These are phyloP conservation scores for Hypolimnas misippus DNA, from an alignment of 2,888 invertebrate genomes.

Conservation along the genomic window DNA sequence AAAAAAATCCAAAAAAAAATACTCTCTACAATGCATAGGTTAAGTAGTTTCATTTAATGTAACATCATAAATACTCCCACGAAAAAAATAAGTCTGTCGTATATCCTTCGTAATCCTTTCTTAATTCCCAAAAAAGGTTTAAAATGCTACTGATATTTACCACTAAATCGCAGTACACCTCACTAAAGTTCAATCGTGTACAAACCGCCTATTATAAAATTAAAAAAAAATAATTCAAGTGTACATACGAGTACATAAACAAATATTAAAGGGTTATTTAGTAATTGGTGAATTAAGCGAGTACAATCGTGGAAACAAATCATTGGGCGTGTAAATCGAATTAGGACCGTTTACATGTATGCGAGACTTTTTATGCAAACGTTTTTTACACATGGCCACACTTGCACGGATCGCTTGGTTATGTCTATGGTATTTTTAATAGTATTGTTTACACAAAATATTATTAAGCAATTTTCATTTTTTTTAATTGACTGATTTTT, in stretches of 20 bases:
- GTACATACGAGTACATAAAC: slow-evolving; percentile 69
- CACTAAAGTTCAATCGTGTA: slow-evolving; percentile 57
- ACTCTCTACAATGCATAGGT: too few species aligned
- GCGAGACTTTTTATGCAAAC: slow-evolving; percentile 57
- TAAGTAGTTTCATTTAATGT: neutral
- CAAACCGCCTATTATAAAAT: slow-evolving; percentile 65
- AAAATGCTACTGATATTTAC: slow-evolving; percentile 24
- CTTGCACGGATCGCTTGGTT: slow-evolving; percentile 52
- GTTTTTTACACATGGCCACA: slow-evolving; percentile 76
- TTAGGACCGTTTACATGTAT: slow-evolving; percentile 77
- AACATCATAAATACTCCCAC: neutral
- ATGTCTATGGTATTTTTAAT: slow-evolving; percentile 26
- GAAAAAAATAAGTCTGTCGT: neutral
- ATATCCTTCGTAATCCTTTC: slow-evolving; percentile 2
- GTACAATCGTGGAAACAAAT: slow-evolving; percentile 74
- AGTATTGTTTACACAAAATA: slow-evolving; percentile 33
- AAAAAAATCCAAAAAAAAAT: too few species aligned
- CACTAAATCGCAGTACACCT: slow-evolving; percentile 47
- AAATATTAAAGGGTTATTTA: slow-evolving; percentile 69
- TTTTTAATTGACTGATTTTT: slow-evolving; percentile 5
- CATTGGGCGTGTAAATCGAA: slow-evolving; percentile 80
- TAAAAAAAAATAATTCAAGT: slow-evolving; percentile 59
- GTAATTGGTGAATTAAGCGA: slow-evolving; percentile 70
- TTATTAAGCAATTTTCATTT: slow-evolving; percentile 6
- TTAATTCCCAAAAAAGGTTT: slow-evolving; percentile 16